These are phyloP conservation scores for Amia ocellicauda DNA, from an alignment of 2,113 vertebrate genomes.

Conservation along the genomic window DNA sequence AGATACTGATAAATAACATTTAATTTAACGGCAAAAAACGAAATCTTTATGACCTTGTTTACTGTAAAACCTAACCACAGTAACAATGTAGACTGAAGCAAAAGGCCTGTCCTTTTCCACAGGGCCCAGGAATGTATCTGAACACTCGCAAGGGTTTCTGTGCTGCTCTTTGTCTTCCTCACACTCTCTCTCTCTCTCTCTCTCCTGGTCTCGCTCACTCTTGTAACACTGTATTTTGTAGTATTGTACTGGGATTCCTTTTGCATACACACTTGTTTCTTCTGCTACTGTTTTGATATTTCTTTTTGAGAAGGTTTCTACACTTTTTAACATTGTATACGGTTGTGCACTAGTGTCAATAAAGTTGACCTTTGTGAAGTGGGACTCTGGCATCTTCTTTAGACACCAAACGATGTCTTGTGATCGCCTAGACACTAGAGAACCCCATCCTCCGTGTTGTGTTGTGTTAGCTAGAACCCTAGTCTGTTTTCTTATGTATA, in stretches of 20 bases:
- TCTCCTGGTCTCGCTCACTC: too few relatives aligned
- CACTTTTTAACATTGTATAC: constrained; percentile 73
- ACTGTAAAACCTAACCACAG: neutral
- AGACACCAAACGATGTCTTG: constrained; percentile 28
- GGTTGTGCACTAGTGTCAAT: constrained; percentile 86
- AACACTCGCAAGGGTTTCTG: neutral
- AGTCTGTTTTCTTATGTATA: constrained; percentile 1
- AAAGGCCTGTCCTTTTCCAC: too few relatives aligned
- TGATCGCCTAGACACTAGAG: constrained; percentile 30
- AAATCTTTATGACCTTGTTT: neutral
- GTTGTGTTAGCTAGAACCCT: constrained; percentile 1
- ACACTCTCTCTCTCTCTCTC: neutral
- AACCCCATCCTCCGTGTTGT: constrained; percentile 18
- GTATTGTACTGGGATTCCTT: constrained; percentile 46
- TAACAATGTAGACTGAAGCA: neutral
- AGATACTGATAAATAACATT: too few relatives aligned
- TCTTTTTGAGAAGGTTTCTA: constrained; percentile 55
- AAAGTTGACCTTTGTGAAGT: constrained; percentile 80
- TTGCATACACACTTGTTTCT: constrained; percentile 49
- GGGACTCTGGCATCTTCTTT: constrained; percentile 73
- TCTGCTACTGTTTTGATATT: constrained; percentile 54
- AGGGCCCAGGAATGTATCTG: constrained; percentile 1
- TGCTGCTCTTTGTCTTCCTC: neutral
- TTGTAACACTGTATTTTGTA: constrained; percentile 60
- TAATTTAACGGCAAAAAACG: too few relatives aligned